These are phyloP conservation scores for Henricia sp. DNA, from an alignment of 53 echinoderm and acorn worm genomes.

Conservation along the genomic window DNA sequence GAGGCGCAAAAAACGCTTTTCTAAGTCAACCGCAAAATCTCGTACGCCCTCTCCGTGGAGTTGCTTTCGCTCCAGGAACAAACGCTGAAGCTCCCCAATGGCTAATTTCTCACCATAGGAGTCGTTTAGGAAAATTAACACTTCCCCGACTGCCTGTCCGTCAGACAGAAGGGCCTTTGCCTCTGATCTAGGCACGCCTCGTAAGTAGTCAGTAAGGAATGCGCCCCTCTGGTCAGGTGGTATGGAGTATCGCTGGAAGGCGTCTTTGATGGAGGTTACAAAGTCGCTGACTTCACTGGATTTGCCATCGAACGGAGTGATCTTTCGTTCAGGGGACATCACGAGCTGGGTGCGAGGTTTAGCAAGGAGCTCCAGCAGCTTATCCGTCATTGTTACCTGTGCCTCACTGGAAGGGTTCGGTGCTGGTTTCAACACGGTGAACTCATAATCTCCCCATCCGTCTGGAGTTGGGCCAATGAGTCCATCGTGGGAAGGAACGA, in stretches of 20 bases:
- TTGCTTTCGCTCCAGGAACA: conserved; percentile 33
- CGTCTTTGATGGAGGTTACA: background rate
- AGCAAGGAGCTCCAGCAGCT: background rate
- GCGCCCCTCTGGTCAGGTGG: background rate
- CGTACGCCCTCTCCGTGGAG: background rate
- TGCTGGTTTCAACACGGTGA: background rate
- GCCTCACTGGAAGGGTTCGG: background rate
- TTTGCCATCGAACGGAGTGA: background rate
- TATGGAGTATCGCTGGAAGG: conserved; percentile 25
- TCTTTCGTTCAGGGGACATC: background rate
- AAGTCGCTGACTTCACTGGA: conserved; percentile 17
- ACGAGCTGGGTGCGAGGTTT: background rate
- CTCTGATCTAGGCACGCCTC: conserved; percentile 17
- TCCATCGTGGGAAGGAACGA: background rate
- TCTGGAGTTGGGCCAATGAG: conserved; percentile 8
- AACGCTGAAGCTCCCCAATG: conserved; percentile 30
- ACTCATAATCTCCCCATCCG: conserved; percentile 1
- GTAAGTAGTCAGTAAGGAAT: conserved; percentile 14
- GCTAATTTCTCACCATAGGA: background rate
- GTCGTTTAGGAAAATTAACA: background rate
- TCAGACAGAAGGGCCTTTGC: background rate
- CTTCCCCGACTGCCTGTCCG: background rate
- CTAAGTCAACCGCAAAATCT: background rate
- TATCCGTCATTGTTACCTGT: background rate
- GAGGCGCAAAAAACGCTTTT: background rate